Conservation (phyloP, 2,797 vertebrate species). For the Picus viridis region DNA sequence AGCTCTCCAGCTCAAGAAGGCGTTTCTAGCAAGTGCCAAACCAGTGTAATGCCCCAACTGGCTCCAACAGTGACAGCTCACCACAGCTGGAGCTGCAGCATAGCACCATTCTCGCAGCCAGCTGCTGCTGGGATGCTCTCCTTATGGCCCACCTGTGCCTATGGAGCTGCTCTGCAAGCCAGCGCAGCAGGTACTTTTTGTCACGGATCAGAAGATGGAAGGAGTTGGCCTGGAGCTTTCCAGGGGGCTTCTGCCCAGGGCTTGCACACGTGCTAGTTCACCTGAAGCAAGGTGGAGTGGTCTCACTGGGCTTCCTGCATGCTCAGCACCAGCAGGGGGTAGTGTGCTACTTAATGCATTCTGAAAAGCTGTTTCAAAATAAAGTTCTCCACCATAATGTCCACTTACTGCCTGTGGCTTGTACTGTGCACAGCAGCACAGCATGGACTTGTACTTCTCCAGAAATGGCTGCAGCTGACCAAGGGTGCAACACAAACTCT, state of each 20-base stretch:
- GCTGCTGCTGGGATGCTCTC: neutral
- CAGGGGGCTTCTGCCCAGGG: neutral
- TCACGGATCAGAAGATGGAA: neutral
- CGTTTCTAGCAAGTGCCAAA: neutral
- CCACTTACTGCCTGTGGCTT: neutral
- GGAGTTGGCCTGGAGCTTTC: neutral
- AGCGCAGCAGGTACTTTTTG: neutral
- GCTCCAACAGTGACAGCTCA: neutral
- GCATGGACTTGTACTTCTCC: neutral
- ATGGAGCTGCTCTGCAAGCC: neutral
- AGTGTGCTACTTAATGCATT: neutral
- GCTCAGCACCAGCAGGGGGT: neutral
- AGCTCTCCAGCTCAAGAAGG: rapidly evolving
- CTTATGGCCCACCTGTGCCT: neutral
- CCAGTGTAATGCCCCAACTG: neutral
- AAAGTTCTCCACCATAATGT: neutral
- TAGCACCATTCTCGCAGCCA: neutral
- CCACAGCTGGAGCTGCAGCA: neutral
- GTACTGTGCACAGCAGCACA: neutral
- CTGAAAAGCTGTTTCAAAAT: slow-evolving; percentile 32
- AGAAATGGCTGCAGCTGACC: neutral
- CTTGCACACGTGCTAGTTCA: neutral
- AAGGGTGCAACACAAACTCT: neutral
- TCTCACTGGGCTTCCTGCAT: neutral
- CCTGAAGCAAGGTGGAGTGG: neutral